Evolutionary conservation across 2,113 vertebrate species (phyloP).

Genomic region (Poeciliopsis occidentalis): DNA sequence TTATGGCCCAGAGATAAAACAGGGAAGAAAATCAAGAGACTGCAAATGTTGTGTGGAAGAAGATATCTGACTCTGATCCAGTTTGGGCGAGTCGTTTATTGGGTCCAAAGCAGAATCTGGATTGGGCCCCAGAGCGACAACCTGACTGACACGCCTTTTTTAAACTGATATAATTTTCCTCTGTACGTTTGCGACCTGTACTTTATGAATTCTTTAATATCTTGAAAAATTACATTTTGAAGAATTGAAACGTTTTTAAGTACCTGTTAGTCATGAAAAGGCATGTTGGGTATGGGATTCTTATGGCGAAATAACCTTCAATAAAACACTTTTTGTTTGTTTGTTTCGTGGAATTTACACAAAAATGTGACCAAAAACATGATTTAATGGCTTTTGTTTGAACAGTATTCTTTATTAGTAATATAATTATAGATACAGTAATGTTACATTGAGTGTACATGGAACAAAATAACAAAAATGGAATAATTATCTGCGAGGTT

Average conservation of each 20-base stretch:
- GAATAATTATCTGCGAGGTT: not conserved
- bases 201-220: not conserved
- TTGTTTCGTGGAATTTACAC: not conserved
- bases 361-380: not conserved
- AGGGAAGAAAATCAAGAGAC: constrained; percentile 53
- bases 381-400: not conserved
- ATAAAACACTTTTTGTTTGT: not conserved
- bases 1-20: constrained; percentile 63
- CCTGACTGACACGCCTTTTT: no score
- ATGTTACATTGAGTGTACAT: not conserved
- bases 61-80: constrained; percentile 22
- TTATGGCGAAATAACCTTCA: not conserved
- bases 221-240: not conserved
- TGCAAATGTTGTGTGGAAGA: constrained; percentile 52
- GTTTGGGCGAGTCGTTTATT: no score
- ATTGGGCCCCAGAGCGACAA: no score
- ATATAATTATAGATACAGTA: not conserved
- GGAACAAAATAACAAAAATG: not conserved
- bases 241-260: not conserved
- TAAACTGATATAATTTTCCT: no score
- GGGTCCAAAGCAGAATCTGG: no score
- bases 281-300: not conserved
- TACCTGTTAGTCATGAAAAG: not conserved
- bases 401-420: no score
- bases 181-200: not conserved